Evolutionary conservation across 2,797 vertebrate species (phyloP).

Genomic region (Sciurus carolinensis): DNA sequence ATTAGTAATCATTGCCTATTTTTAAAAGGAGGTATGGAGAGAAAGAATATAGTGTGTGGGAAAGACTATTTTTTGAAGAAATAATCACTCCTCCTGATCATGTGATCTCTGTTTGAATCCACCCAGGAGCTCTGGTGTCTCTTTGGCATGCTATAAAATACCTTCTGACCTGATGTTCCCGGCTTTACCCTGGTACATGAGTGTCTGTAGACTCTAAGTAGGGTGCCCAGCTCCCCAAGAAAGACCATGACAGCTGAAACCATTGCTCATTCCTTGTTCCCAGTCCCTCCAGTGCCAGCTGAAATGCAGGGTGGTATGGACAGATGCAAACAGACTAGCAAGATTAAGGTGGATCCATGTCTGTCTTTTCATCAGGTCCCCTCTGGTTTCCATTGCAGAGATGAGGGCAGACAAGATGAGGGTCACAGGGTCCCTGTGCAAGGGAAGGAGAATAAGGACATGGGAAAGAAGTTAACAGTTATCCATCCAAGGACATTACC

Average conservation of each 20-base stretch:
- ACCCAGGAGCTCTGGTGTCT: neutral
- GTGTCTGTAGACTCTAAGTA: neutral
- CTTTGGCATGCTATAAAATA: conserved; percentile 17
- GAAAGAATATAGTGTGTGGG: conserved; percentile 49
- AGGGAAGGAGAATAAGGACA: neutral
- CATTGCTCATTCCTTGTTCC: neutral
- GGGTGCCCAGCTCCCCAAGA: neutral
- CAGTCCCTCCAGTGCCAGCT: neutral
- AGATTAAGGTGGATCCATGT: neutral
- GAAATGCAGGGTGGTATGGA: neutral
- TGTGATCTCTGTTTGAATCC: conserved; percentile 58
- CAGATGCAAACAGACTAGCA: neutral
- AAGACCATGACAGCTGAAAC: neutral
- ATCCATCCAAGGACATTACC: neutral
- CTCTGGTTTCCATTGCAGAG: neutral
- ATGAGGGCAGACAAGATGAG: neutral
- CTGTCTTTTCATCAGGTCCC: neutral
- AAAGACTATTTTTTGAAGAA: conserved; percentile 63
- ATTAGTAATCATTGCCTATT: conserved; percentile 75
- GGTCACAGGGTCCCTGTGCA: neutral
- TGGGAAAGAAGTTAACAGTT: neutral
- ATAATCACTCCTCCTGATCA: conserved; percentile 56
- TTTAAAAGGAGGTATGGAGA: conserved; percentile 63
- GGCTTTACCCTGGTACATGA: neutral
- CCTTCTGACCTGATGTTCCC: conserved; percentile 31